Percentiles rank a stretch among this genome's conserved stretches.
phyloP scores from a whole-genome alignment of 2,797 vertebrate genomes.

The Rhyacichthys aspro region DNA sequence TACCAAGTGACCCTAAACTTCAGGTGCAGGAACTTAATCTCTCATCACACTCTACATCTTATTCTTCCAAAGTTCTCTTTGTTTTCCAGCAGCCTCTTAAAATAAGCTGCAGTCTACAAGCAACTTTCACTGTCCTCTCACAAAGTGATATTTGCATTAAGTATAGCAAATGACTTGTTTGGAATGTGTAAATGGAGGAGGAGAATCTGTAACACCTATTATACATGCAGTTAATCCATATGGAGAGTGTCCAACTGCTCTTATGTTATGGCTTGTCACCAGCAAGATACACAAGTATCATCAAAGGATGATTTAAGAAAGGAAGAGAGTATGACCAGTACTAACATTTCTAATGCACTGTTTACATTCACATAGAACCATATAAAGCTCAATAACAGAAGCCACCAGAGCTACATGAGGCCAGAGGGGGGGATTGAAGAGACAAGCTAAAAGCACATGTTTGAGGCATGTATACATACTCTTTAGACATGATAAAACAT shows the following conservation, averaged over 20 bases:
- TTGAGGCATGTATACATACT: no score
- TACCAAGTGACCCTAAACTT: conserved; percentile 46
- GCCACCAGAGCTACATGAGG: neutral
- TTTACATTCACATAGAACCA: conserved; percentile 20
- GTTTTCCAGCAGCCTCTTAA: conserved; percentile 16
- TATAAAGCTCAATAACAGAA: conserved; percentile 2
- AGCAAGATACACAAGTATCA: conserved; percentile 24
- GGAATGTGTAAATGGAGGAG: conserved; percentile 59
- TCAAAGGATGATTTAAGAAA: conserved; percentile 24
- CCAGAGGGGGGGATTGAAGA: neutral
- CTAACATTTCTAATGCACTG: conserved; percentile 15
- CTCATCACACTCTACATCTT: conserved; percentile 50
- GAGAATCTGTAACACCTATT: conserved; percentile 31
- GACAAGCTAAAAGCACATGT: neutral
- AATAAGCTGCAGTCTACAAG: conserved; percentile 49
- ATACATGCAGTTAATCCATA: conserved; percentile 47
- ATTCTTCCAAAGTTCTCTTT: conserved; percentile 27
- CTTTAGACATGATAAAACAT: no score
- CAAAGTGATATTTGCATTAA: conserved; percentile 39
- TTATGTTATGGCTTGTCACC: conserved; percentile 19
- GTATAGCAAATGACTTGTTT: conserved; percentile 51
- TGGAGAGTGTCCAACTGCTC: conserved; percentile 57
- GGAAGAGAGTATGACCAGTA: neutral
- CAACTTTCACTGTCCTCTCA: conserved; percentile 47
- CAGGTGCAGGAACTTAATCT: conserved; percentile 37